Base-by-base conservation (phyloP, 1,140 invertebrate species). In the Coboldia fuscipes region DNA sequence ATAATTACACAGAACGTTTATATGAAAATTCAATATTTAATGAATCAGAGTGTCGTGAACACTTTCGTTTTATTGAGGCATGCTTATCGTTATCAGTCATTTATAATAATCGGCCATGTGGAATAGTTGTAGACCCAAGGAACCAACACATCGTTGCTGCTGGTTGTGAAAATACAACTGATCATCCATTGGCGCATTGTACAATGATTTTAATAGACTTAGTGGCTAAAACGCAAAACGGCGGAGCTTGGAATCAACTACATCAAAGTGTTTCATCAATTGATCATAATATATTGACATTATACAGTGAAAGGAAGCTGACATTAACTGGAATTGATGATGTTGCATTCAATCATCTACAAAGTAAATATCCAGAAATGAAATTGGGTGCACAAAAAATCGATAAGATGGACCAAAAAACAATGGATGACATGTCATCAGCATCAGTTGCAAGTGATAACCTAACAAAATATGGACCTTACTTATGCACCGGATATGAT, bases 401-500 rank as follows among this genome's bases (percentile, higher is more conserved):
- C 5, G 16, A 32, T 34, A 5, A 3, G 9, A 34, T n/a, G n/a
- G n/a, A n/a, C n/a, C n/a, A n/a, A n/a, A n/a, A n/a, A n/a, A n/a
- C n/a, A n/a, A n/a, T n/a, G n/a, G n/a, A n/a, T n/a, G n/a, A n/a
- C n/a, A n/a, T n/a, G n/a, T n/a, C n/a, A n/a, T n/a, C n/a, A n/a
- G n/a, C n/a, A n/a, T n/a, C 12, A 13, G 17, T 18, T 5, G 12
- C 12, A 13, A 12, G 31, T 8, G 49, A 53, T 30, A 55, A 55
- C 41, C 40, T 55, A 18, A 18, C 42, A 15, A 61, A 59, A 36
- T 61, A 52, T 22, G 66, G 66, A 2, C 70, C 75, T 0, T 96
- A 94, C 54, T 57, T 94, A 5, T 92, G 86, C 55, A 93, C 86
- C 0, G 76, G 77, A 8, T 90, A 84, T 57, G 78, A 88, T 60